Evolutionary conservation across 2,888 invertebrate genomes (phyloP).

Genomic region (Pandemis heparana): DNA sequence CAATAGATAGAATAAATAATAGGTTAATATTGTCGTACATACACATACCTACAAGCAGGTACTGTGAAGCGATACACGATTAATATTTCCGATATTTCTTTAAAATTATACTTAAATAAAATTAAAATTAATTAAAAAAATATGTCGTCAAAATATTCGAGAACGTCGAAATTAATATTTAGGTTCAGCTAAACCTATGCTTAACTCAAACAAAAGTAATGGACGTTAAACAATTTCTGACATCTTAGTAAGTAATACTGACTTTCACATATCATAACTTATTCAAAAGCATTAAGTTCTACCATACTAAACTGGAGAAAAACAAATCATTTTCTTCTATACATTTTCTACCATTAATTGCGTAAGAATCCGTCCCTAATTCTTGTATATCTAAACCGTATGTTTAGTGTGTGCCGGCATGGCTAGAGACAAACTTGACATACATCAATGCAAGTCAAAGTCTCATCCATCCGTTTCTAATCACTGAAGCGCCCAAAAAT

Average conservation of each 20-base stretch:
- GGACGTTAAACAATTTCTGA: constrained; percentile 35
- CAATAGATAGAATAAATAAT: constrained; percentile 50
- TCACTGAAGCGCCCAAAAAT: too few relatives aligned
- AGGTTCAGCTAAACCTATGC: constrained; percentile 44
- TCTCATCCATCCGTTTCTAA: too few relatives aligned
- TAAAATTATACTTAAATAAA: constrained; percentile 10
- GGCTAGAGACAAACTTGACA: too few relatives aligned
- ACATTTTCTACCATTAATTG: not conserved
- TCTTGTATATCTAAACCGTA: too few relatives aligned
- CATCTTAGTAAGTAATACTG: constrained; percentile 46
- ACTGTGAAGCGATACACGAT: constrained; percentile 68
- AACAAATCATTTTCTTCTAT: not conserved
- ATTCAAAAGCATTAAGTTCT: too few relatives aligned
- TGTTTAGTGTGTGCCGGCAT: too few relatives aligned
- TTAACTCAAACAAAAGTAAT: constrained; percentile 43
- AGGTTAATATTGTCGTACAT: constrained; percentile 70
- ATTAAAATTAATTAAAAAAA: constrained; percentile 4
- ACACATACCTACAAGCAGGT: constrained; percentile 74
- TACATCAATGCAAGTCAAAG: too few relatives aligned
- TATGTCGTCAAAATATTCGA: constrained; percentile 10
- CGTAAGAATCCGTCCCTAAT: too few relatives aligned
- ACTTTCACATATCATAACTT: constrained; percentile 21
- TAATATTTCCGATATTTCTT: constrained; percentile 18
- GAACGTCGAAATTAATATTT: constrained; percentile 31
- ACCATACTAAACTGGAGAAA: not conserved